Base-by-base conservation (phyloP, 1,140 invertebrate species). In the Drosophila ananassae region DNA sequence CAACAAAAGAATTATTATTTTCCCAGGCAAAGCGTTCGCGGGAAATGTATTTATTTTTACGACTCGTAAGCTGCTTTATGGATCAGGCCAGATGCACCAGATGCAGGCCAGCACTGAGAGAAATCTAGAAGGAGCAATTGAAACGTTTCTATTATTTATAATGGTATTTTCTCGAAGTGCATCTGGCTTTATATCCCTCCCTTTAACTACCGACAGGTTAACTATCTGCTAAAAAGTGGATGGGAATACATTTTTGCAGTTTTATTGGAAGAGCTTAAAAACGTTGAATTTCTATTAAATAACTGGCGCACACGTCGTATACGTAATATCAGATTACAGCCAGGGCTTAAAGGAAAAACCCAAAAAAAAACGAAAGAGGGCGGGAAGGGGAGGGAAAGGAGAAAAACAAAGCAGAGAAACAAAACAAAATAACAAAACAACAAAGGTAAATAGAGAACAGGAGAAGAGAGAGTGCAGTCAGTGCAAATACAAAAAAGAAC, bases 211-310 rank as follows among this genome's bases (percentile, higher is more conserved):
- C 77, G 82, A 89, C 74, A 73, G 66, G 72, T 85, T 87, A 87
- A 87, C 69, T 75, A 82, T 71, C 75, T 75, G 82, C 28, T 66
- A 76, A 83, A 62, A 59, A 30, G n/a, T 48, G 48, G 56, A 47
- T 58, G 61, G 50, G 57, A 71, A 74, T 81, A 67, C 25, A 84
- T 77, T 59, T 73, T 57, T 58, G 58, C 10, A 22, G 48, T 81
- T 82, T 81, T 81, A 85, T 87, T 87, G 78, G 77, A 54, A 72
- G 66, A 80, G 81, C 64, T 74, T 71, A 63, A 85, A 85, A 82
- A 82, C 78, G 83, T 81, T 75, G 83, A 79, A 76, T 82, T 89
- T 82, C 83, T 87, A 89, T 87, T 87, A 89, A 87, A 87, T 82
- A 89, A 57, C 83, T 75, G 83, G 59, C 59, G 66, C 79, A 68